Conservation (phyloP, 2,797 vertebrate species). For the Alcedo quadribrachys region DNA sequence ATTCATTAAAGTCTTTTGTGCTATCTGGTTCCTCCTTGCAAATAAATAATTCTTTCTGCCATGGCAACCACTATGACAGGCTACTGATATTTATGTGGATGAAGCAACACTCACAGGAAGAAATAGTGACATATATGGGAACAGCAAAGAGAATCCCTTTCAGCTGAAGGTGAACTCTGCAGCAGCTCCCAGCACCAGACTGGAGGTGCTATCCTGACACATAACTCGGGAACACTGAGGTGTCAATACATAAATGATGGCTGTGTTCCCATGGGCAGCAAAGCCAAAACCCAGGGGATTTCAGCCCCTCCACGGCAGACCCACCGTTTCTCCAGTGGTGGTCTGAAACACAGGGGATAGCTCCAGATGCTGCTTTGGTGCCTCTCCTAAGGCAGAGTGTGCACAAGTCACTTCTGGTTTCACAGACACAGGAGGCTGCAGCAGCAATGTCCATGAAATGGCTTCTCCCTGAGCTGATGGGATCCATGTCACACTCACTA, state of each 20-base stretch:
- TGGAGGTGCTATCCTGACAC: background rate
- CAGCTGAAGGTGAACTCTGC: background rate
- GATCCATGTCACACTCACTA: background rate
- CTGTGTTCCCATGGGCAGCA: background rate
- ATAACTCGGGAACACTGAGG: background rate
- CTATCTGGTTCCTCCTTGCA: conserved; percentile 20
- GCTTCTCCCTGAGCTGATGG: background rate
- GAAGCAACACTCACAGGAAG: background rate
- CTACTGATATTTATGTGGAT: background rate
- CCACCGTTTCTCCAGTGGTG: conserved; percentile 26
- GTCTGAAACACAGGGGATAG: conserved; percentile 38
- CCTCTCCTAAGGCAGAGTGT: background rate
- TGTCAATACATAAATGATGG: background rate
- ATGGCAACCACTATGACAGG: background rate
- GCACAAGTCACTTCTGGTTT: conserved; percentile 31
- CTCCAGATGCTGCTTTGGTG: conserved; percentile 43
- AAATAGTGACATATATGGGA: background rate
- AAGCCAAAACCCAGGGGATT: background rate
- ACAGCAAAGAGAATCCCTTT: background rate
- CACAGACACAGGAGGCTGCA: background rate
- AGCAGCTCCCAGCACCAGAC: background rate
- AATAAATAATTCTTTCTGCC: background rate
- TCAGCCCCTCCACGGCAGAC: background rate
- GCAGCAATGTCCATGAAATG: background rate
- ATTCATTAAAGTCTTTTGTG: background rate